Conservation (phyloP, 2,888 invertebrate species). For the Pomacea canaliculata region DNA sequence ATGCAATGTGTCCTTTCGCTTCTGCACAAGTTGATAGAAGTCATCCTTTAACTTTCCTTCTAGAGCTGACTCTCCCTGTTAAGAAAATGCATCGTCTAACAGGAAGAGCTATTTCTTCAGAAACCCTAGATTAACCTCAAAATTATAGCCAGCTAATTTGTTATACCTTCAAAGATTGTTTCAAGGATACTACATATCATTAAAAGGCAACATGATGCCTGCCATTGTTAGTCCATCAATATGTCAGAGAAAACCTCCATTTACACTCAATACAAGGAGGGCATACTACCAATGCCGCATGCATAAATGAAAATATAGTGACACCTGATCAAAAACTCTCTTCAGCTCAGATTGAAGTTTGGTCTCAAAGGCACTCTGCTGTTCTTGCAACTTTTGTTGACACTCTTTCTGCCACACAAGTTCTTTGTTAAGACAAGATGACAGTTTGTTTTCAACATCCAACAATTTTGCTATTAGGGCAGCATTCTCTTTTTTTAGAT, state of each 20-base stretch:
- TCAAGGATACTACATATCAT: neutral
- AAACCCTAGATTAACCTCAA: neutral
- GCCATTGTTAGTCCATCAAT: no score
- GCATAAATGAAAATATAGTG: neutral
- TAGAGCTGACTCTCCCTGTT: constrained; percentile 48
- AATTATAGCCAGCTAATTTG: neutral
- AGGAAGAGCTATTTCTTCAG: no score
- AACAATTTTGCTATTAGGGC: constrained; percentile 1
- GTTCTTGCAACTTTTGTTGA: neutral
- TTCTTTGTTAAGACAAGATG: constrained; percentile 7
- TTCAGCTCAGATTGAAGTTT: neutral
- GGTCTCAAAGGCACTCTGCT: constrained; percentile 10
- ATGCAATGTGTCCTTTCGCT: neutral
- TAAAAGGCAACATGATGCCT: neutral
- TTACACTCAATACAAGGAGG: neutral
- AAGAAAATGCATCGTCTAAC: neutral
- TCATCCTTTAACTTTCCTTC: constrained; percentile 52
- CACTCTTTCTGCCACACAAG: neutral
- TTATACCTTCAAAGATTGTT: neutral
- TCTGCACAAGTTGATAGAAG: constrained; percentile 42
- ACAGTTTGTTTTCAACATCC: neutral
- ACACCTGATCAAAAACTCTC: constrained; percentile 1
- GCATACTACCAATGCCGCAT: no score
- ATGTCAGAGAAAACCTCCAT: neutral
- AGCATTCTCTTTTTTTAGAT: neutral